Conservation (phyloP, 2,797 vertebrate genomes). For the Bryconaethiops microstoma region DNA sequence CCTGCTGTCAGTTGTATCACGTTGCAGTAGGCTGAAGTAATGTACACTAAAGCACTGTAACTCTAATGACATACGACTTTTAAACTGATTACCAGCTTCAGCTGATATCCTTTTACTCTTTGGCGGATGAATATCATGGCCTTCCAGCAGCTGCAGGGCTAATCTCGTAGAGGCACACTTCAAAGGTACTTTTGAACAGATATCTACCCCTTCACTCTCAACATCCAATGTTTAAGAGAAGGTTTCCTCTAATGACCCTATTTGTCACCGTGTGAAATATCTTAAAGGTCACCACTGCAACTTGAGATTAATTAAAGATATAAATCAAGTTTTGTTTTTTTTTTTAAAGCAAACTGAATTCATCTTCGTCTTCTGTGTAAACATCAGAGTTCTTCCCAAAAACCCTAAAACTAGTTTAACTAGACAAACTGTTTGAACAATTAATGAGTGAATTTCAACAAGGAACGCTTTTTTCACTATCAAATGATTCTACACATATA, state of each 20-base stretch:
- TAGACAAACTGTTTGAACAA: neutral
- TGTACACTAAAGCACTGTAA: constrained; percentile 5
- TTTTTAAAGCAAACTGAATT: constrained; percentile 80
- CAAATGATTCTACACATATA: neutral
- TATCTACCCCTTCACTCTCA: constrained; percentile 33
- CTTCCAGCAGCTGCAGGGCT: neutral
- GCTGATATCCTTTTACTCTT: constrained; percentile 7
- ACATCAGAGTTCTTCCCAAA: constrained; percentile 82
- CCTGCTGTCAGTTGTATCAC: neutral
- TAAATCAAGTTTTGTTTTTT: constrained; percentile 73
- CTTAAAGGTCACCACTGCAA: constrained; percentile 83
- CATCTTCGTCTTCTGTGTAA: constrained; percentile 82
- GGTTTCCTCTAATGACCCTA: constrained; percentile 88
- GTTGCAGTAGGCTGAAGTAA: neutral
- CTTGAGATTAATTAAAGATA: constrained; percentile 85
- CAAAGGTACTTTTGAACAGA: constrained; percentile 28
- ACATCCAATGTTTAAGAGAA: constrained; percentile 74
- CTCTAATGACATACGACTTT: constrained; percentile 19
- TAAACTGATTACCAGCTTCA: constrained; percentile 17
- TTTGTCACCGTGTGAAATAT: constrained; percentile 84
- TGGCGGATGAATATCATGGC: constrained; percentile 2
- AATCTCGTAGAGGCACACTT: constrained; percentile 18
- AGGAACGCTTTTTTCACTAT: neutral
- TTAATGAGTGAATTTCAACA: neutral
- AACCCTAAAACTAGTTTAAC: constrained; percentile 25